phyloP scores from a whole-genome alignment of 2,113 vertebrate species.

The Psophia crepitans region DNA sequence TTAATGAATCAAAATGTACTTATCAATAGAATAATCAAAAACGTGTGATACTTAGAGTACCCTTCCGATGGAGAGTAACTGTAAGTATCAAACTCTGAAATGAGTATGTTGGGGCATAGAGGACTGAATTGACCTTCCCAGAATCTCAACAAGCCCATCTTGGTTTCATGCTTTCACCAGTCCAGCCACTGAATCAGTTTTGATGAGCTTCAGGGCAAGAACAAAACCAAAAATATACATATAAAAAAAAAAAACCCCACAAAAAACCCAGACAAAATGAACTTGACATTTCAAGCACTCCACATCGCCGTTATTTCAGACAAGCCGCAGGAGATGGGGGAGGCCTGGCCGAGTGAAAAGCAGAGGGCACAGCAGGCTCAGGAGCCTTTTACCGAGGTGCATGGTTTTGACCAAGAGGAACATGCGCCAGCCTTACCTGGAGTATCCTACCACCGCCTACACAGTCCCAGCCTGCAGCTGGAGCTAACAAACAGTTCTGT shows the following conservation, averaged over 20 bases:
- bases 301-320: not conserved
- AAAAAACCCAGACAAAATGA: not conserved
- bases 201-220: not conserved
- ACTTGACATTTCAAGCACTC: not conserved
- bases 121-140: not conserved
- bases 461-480: not conserved
- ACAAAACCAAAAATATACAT: not conserved
- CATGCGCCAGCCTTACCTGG: not conserved
- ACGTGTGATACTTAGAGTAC: not conserved
- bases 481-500: not conserved
- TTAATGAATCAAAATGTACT: not conserved
- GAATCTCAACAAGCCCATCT: fast-evolving
- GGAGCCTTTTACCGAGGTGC: not conserved
- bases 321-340: fast-evolving
- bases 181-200: not conserved
- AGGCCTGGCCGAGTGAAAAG: not conserved
- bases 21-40: not conserved
- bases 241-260: not conserved
- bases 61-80: not conserved
- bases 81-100: not conserved
- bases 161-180: not conserved
- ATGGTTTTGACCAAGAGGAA: not conserved
- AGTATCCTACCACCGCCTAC: not conserved
- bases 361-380: not conserved
- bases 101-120: fast-evolving